Base-by-base conservation (phyloP, 2,113 vertebrate species). In the Sterrhoptilus dennistouni region DNA sequence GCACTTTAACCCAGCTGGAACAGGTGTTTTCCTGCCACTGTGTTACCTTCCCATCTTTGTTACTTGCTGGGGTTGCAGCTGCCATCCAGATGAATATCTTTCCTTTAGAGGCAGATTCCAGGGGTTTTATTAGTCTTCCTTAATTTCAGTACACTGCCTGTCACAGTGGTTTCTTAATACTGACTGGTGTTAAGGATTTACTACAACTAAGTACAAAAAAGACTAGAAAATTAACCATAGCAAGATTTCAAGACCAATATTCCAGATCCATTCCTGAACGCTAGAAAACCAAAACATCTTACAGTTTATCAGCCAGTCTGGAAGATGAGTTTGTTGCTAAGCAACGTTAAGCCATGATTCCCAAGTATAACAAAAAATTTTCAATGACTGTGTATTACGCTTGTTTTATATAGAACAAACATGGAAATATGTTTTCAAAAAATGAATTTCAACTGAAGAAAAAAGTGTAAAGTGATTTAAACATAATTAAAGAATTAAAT, bases 301-400 rank as follows among this genome's bases (percentile, higher is more conserved):
- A 23, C 1, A 7, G 65, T 74, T 85, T 83, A 83, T 72, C 87
- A 93, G 33, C 57, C 61, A 68, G 65, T 27, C 66, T 94, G 52
- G 50, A 61, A 80, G 81, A 93, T 6, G 4, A 47, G 52, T 77
- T 49, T 81, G 94, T 97, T 96, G 88, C 96, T 96, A 92, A 93
- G 95, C 87, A 94, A 96, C 95, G 28, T 23, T 49, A 83, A 79
- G 63, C 59, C 11, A 66, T 11, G 56, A 82, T 68, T 87, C 36
- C 74, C 1, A 8, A 92, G 47, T 47, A 15, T 38, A 83, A 86
- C 19, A 75, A 82, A 61, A 89, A 89, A 84, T n/a, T 56, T 8
- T 40, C 66, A 71, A 5, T 65, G 53, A 72, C 63, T 83, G 21
- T 7, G 2, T 64, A 42, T 85, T 47, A 47, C 0, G 4, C 31